These are phyloP conservation scores for Python bivittatus DNA, from an alignment of 2,113 vertebrate genomes.

Conservation along the genomic window DNA sequence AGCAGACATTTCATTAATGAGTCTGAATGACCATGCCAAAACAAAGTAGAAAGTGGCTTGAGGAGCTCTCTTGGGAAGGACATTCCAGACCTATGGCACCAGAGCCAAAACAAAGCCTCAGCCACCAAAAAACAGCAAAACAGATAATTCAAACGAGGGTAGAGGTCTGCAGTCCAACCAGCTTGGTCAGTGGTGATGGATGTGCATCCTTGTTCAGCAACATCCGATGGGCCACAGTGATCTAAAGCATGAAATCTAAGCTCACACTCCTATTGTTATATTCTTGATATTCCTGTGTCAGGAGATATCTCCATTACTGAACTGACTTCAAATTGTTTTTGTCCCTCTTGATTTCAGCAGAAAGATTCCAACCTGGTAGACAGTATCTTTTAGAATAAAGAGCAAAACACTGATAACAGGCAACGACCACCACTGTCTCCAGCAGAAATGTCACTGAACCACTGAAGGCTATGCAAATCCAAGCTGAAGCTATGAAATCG, in stretches of 20 bases:
- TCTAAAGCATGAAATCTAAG: neutral
- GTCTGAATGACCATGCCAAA: neutral
- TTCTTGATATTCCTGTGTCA: neutral
- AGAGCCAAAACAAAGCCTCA: neutral
- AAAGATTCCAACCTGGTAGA: neutral
- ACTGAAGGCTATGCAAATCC: neutral
- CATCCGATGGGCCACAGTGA: neutral
- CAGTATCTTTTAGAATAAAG: neutral
- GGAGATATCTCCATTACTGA: too few relatives aligned
- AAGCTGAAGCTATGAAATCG: neutral
- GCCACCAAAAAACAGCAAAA: neutral
- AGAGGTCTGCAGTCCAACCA: neutral
- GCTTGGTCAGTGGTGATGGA: neutral
- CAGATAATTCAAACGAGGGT: neutral
- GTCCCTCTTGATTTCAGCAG: neutral
- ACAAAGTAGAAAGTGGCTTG: neutral
- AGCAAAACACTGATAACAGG: neutral
- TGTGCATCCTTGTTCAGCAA: neutral
- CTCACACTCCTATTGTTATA: neutral
- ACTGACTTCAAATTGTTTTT: neutral
- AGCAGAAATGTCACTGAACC: neutral
- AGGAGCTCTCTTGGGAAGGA: neutral
- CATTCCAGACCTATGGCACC: neutral
- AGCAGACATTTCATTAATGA: slow-evolving; percentile 10
- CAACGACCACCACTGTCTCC: neutral